Evolutionary conservation across 2,113 vertebrate species (phyloP).

Genomic region (Callipepla squamata): DNA sequence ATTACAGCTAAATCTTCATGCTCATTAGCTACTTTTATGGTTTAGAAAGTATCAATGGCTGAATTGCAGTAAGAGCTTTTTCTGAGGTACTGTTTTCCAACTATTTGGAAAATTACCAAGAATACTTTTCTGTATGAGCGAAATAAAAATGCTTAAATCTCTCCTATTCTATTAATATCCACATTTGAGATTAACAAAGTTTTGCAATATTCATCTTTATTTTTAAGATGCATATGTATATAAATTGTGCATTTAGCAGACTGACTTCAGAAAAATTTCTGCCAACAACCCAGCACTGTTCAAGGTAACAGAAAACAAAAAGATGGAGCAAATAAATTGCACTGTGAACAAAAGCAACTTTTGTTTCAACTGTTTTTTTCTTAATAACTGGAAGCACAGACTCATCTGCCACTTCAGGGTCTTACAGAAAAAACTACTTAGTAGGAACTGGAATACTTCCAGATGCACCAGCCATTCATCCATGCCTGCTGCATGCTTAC

Average conservation of each 20-base stretch:
- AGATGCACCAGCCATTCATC: neutral
- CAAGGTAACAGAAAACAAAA: neutral
- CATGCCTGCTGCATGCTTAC: accelerated
- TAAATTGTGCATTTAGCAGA: neutral
- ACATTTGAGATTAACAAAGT: neutral
- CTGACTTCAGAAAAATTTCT: neutral
- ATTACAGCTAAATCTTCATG: neutral
- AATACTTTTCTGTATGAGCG: neutral
- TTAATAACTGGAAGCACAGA: neutral
- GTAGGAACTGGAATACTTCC: neutral
- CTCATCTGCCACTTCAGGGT: neutral
- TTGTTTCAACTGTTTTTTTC: neutral
- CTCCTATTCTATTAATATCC: neutral
- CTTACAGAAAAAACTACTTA: neutral
- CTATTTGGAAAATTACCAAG: neutral
- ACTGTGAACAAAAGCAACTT: neutral
- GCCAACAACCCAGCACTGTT: neutral
- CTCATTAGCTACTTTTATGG: neutral
- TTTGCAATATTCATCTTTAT: neutral
- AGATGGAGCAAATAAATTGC: neutral
- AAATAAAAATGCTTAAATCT: neutral
- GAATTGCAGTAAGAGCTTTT: neutral
- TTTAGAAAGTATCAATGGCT: neutral
- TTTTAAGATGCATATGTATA: neutral
- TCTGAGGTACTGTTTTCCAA: neutral